Conservation (phyloP, 2,888 invertebrate genomes). For the Hipparchia sbordonii region DNA sequence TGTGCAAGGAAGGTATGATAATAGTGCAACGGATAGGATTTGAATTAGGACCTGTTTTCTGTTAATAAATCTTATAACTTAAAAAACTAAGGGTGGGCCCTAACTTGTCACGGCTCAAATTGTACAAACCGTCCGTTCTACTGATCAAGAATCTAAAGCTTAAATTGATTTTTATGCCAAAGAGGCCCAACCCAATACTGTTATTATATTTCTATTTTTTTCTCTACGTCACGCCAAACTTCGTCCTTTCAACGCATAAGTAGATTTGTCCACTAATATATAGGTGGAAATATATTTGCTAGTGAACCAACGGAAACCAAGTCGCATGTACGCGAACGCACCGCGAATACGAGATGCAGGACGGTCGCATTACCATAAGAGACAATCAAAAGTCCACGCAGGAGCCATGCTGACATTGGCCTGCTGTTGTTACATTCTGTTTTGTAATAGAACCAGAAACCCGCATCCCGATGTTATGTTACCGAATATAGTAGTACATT, state of each 20-base stretch:
- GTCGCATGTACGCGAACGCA: constrained; percentile 70
- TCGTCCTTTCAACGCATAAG: not conserved
- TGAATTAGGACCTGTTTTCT: too few relatives aligned
- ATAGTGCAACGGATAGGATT: too few relatives aligned
- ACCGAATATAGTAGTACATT: constrained; percentile 46
- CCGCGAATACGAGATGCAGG: constrained; percentile 57
- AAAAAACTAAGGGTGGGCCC: too few relatives aligned
- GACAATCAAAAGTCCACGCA: constrained; percentile 50
- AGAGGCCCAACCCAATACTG: too few relatives aligned
- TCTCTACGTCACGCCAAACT: too few relatives aligned
- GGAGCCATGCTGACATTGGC: constrained; percentile 79
- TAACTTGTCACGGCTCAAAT: too few relatives aligned
- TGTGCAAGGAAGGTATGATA: too few relatives aligned
- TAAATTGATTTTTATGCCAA: too few relatives aligned
- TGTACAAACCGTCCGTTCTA: too few relatives aligned
- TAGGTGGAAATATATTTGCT: constrained; percentile 41
- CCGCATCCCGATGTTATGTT: constrained; percentile 71
- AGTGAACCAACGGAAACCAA: constrained; percentile 71
- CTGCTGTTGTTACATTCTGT: constrained; percentile 66
- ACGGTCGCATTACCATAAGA: constrained; percentile 65
- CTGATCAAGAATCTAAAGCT: too few relatives aligned
- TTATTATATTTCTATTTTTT: too few relatives aligned
- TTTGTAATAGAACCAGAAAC: constrained; percentile 77
- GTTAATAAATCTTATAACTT: too few relatives aligned
- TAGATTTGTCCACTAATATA: not conserved